These are phyloP conservation scores for Lutjanus campechanus DNA, from an alignment of 2,797 vertebrate species.

Conservation along the genomic window DNA sequence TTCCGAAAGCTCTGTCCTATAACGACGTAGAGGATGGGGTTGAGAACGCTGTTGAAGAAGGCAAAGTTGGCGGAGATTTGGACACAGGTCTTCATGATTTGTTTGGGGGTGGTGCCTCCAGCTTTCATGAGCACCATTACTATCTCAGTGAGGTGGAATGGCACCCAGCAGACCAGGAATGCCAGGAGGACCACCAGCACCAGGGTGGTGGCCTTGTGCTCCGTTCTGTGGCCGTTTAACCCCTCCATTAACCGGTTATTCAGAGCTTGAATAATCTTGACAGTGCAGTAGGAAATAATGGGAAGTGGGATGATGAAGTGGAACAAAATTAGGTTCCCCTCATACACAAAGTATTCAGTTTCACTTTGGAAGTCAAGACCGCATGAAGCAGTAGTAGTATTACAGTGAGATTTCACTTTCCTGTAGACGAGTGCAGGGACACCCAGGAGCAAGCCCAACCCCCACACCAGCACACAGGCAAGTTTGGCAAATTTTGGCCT, in stretches of 20 bases:
- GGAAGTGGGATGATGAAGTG: conserved; percentile 83
- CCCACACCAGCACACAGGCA: conserved; percentile 88
- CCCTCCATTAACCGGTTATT: conserved; percentile 15
- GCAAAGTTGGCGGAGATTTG: conserved; percentile 80
- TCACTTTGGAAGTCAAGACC: too few species aligned
- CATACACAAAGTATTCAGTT: background rate
- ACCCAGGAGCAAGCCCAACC: conserved; percentile 83
- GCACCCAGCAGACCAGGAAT: conserved; percentile 89
- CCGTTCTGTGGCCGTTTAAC: conserved; percentile 46
- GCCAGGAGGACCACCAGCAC: conserved; percentile 82
- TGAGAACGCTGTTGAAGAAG: conserved; percentile 88
- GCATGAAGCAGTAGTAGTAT: conserved; percentile 73
- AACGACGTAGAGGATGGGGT: conserved; percentile 90
- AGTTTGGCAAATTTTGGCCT: conserved; percentile 83
- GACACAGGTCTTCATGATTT: conserved; percentile 42
- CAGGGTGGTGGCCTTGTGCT: conserved; percentile 80
- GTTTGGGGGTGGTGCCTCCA: rapidly evolving
- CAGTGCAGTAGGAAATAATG: conserved; percentile 84
- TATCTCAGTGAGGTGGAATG: conserved; percentile 80
- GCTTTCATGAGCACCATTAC: conserved; percentile 49
- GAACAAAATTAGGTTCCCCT: conserved; percentile 51
- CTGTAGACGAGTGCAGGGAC: conserved; percentile 84
- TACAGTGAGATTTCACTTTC: conserved; percentile 48
- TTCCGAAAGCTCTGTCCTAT: conserved; percentile 87
- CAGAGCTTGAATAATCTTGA: conserved; percentile 81